Evolutionary conservation across 2,888 invertebrate genomes (phyloP), one percentile per base, ranked within the genome.

Genomic region (Cinara cedri): DNA sequence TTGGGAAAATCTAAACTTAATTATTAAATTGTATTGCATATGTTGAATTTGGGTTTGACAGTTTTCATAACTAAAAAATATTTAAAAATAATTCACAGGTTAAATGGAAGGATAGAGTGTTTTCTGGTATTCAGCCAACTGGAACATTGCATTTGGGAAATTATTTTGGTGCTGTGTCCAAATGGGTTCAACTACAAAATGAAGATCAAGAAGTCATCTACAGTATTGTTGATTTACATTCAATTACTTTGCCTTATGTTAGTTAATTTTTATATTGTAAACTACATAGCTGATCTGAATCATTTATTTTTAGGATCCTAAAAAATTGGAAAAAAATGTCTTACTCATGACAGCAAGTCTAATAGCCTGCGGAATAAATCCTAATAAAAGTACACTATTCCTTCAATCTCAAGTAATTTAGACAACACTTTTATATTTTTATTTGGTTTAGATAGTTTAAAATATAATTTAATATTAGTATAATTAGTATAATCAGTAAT

Each of bases 91-190:
- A 14, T 42, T 24, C 10, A 0, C 26, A 81, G 81, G 72, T 66
- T 54, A 75, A 57, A 51, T 81, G 81, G 81, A 76, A 81, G 1
- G 75, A 81, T 0, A 81, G 90, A 83, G 88, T 97, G 84, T 93
- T 97, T 84, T 95, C 98, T 0, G 98, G 98, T 16, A 92, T 99
- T 85, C 98, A 99, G 87, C 98, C 99, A 0, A 98, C 98, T 0
- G 98, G 98, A 21, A 87, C 90, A 4, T 88, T 98, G 81, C 99
- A 99, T 87, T 87, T 98, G 72, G 99, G 99, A 14, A 99, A 99
- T 88, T 99, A 98, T 87, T 91, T 97, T 83, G 98, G 98, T 14
- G 97, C 96, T 1, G 90, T 99, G 82, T 89, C 90, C 81, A 92
- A 92, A 85, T 98, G 97, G 93, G 89, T 93, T 24, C 88, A 91